phyloP scores from a whole-genome alignment of 2,888 invertebrate genomes.

The Melipona bicolor region DNA sequence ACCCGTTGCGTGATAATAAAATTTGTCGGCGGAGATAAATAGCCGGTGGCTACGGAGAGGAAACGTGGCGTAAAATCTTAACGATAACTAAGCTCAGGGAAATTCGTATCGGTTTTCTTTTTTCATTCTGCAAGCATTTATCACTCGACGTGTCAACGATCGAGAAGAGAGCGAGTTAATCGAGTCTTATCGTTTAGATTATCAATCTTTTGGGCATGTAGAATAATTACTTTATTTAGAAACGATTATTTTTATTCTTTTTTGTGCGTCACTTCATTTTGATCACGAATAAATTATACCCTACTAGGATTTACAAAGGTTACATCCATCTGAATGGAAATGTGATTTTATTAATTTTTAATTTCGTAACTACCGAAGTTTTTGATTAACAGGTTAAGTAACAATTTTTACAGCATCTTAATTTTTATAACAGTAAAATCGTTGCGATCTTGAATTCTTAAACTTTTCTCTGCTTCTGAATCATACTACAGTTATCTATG shows the following conservation, averaged over 20 bases:
- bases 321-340: neutral
- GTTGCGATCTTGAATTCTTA: no score
- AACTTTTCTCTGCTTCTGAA: no score
- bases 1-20: slow-evolving; percentile 57
- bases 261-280: no score
- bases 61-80: neutral
- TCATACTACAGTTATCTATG: no score
- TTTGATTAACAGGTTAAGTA: neutral
- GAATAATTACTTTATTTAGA: no score
- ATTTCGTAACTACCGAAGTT: neutral
- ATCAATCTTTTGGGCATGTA: no score
- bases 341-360: neutral
- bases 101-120: neutral
- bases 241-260: no score
- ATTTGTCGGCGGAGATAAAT: slow-evolving; percentile 56
- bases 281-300: no score
- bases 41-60: neutral
- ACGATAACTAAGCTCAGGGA: neutral
- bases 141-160: neutral
- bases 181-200: no score
- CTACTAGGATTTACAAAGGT: neutral
- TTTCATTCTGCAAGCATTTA: neutral
- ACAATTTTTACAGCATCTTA: no score
- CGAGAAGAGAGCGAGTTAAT: no score
- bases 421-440: no score